A percentile compares a stretch with the other conserved stretches of the same genome.
These are phyloP conservation scores for Latrodectus elegans DNA, from an alignment of 2,888 invertebrate species.

Conservation along the genomic window DNA sequence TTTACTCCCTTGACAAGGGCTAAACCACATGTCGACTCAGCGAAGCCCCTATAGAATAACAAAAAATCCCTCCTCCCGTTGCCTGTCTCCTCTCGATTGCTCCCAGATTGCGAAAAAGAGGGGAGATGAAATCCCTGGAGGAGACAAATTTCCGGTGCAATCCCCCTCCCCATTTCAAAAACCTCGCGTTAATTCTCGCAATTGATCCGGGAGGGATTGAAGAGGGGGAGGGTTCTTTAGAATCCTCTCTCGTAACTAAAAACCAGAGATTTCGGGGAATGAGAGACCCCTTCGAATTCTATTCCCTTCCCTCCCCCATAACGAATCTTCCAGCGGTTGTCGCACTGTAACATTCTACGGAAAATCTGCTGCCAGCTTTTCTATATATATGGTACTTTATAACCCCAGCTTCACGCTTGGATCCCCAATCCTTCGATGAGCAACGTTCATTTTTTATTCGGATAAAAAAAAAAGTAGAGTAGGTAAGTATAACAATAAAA, in stretches of 20 bases:
- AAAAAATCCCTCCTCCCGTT: conserved; percentile 39
- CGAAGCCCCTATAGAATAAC: conserved; percentile 52
- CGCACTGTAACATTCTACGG: conserved; percentile 26
- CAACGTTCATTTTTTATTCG: conserved; percentile 21
- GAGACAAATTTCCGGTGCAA: conserved; percentile 61
- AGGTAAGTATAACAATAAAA: neutral
- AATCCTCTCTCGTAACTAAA: conserved; percentile 28
- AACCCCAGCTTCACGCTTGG: conserved; percentile 59
- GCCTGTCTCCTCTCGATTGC: conserved; percentile 15
- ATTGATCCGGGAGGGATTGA: conserved; percentile 46
- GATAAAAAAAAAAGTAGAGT: conserved; percentile 13
- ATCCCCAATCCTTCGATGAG: conserved; percentile 52
- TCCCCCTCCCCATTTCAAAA: conserved; percentile 39
- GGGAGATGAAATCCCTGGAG: conserved; percentile 30
- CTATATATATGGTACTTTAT: conserved; percentile 39
- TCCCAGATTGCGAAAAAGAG: conserved; percentile 18
- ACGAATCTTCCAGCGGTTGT: conserved; percentile 11
- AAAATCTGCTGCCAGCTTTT: conserved; percentile 39
- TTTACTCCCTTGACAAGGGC: conserved; percentile 56
- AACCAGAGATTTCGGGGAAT: conserved; percentile 35
- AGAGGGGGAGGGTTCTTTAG: too few species aligned
- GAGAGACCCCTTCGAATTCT: neutral
- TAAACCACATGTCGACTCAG: conserved; percentile 68
- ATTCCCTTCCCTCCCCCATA: neutral
- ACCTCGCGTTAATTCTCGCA: conserved; percentile 64